Evolutionary conservation across 2,797 vertebrate genomes (phyloP).

Genomic region (Holocentrus rufus): DNA sequence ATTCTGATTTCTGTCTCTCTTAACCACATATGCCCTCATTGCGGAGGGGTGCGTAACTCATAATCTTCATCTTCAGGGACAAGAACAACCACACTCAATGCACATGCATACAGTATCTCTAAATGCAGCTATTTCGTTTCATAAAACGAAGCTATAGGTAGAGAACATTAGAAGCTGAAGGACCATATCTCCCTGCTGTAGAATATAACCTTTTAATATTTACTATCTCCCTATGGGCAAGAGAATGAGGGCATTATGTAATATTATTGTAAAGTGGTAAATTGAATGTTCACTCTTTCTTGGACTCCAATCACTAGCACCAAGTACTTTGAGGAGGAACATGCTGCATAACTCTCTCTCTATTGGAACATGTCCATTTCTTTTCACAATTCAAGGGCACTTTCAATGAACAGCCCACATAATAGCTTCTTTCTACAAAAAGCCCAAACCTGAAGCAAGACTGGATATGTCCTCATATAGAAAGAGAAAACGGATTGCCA

Average conservation of each 20-base stretch:
- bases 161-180: conserved; percentile 1
- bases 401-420: conserved; percentile 35
- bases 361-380: conserved; percentile 1
- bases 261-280: not conserved
- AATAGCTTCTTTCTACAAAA: conserved; percentile 23
- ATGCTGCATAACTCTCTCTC: not conserved
- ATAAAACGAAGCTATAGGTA: not conserved
- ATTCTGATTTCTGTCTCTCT: not conserved
- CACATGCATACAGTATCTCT: no score
- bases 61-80: not conserved
- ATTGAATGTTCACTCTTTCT: not conserved
- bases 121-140: no score
- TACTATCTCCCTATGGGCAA: not conserved
- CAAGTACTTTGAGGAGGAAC: not conserved
- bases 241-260: not conserved
- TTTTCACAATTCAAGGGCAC: conserved; percentile 59
- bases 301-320: not conserved
- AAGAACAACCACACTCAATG: not conserved
- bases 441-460: conserved; percentile 32
- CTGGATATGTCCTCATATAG: conserved; percentile 3
- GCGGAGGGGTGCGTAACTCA: no score
- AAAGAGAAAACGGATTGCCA: conserved; percentile 40
- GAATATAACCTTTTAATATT: not conserved
- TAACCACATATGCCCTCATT: not conserved
- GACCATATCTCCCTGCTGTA: not conserved